Conservation (phyloP, 2,113 vertebrate species). For the Rhagologus leucostigma region DNA sequence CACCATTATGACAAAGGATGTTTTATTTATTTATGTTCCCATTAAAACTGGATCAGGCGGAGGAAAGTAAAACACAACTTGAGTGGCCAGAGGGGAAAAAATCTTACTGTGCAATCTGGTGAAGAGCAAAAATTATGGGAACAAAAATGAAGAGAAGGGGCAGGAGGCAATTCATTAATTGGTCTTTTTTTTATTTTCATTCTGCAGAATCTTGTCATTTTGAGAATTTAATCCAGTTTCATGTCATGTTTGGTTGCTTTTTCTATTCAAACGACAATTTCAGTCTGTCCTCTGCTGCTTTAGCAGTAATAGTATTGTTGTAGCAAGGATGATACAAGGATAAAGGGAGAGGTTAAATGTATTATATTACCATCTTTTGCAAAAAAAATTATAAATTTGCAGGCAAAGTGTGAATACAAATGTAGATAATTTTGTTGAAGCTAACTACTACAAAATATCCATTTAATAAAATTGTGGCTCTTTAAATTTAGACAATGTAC, state of each 20-base stretch:
- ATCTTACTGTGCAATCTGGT: not conserved
- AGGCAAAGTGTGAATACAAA: not conserved
- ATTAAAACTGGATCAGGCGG: not conserved
- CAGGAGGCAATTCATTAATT: not conserved
- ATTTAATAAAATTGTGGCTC: not conserved
- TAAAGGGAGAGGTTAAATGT: not conserved
- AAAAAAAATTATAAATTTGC: not conserved
- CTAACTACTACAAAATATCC: not conserved
- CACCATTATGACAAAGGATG: not conserved
- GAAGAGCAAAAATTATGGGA: not conserved
- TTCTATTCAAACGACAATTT: not conserved
- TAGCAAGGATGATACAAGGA: not conserved
- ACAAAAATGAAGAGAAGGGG: not conserved
- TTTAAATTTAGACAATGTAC: not conserved
- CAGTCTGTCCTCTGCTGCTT: not conserved
- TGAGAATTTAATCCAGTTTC: not conserved
- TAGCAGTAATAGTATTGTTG: not conserved
- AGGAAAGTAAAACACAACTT: not conserved
- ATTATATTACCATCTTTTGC: not conserved
- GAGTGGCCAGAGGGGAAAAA: not conserved
- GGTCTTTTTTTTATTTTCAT: not conserved
- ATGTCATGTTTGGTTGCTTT: not conserved
- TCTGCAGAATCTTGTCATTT: not conserved
- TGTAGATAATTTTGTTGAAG: not conserved
- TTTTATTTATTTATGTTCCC: not conserved